These are phyloP conservation scores for Aspidiotus destructor DNA, from an alignment of 2,888 invertebrate species.

Conservation along the genomic window DNA sequence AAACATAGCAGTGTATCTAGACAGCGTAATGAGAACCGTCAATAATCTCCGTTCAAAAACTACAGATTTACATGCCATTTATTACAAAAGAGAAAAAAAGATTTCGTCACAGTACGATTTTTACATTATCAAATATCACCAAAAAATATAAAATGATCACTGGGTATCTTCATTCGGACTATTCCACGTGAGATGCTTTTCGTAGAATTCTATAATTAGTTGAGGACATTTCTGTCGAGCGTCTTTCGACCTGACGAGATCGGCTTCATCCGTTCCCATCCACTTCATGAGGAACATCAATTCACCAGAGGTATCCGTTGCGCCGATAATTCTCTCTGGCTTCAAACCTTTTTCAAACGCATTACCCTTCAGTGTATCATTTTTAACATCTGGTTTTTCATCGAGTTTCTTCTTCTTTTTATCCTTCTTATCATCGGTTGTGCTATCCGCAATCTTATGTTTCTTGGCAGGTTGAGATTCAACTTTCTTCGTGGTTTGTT, in stretches of 20 bases:
- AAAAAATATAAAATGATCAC: neutral
- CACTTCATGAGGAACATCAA: slow-evolving; percentile 92
- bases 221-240: slow-evolving; percentile 89
- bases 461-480: neutral
- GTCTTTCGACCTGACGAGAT: slow-evolving; percentile 79
- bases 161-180: slow-evolving; percentile 38
- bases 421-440: slow-evolving; percentile 70
- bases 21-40: no score
- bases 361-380: slow-evolving; percentile 39
- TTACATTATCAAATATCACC: no score
- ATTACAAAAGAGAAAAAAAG: no score
- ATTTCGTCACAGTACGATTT: no score
- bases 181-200: slow-evolving; percentile 92
- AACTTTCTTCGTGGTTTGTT: slow-evolving; percentile 43
- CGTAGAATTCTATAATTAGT: slow-evolving; percentile 91
- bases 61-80: no score
- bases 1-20: no score
- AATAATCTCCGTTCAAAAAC: no score
- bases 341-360: slow-evolving; percentile 75
- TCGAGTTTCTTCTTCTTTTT: slow-evolving; percentile 44
- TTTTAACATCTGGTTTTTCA: slow-evolving; percentile 45
- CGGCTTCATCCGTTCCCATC: slow-evolving; percentile 91
- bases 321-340: slow-evolving; percentile 82
- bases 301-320: slow-evolving; percentile 85
- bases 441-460: slow-evolving; percentile 38